These are phyloP conservation scores for Sebastes miniatus DNA, from an alignment of 2,797 vertebrate genomes.

Conservation along the genomic window DNA sequence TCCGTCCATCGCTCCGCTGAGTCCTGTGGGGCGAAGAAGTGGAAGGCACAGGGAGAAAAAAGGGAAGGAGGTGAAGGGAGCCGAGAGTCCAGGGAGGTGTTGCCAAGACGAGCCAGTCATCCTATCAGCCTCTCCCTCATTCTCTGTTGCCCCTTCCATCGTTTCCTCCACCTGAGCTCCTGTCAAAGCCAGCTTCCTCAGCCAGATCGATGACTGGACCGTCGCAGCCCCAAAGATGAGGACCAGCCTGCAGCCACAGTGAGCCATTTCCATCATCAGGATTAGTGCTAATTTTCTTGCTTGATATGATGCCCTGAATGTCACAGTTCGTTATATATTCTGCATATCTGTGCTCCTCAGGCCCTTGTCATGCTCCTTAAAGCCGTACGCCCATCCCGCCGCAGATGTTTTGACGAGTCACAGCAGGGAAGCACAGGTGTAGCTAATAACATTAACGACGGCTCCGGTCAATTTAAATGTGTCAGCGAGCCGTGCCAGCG, in stretches of 20 bases:
- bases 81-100: constrained; percentile 23
- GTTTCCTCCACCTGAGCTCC: constrained; percentile 65
- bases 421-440: constrained; percentile 17
- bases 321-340: constrained; percentile 6
- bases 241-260: constrained; percentile 13
- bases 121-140: constrained; percentile 29
- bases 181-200: constrained; percentile 8
- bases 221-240: neutral
- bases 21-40: constrained; percentile 37
- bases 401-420: constrained; percentile 16
- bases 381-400: neutral
- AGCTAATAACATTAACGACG: constrained; percentile 33
- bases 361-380: constrained; percentile 3
- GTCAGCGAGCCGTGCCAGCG: neutral
- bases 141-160: constrained; percentile 32
- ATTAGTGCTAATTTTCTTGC: constrained; percentile 9
- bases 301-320: neutral
- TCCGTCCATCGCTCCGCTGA: constrained; percentile 58
- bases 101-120: constrained; percentile 44
- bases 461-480: constrained; percentile 7
- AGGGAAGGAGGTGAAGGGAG: constrained; percentile 31
- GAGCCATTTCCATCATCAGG: constrained; percentile 12
- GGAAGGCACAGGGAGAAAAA: constrained; percentile 19
- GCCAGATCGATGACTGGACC: constrained; percentile 49
- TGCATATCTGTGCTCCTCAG: neutral